phyloP scores from a whole-genome alignment of 2,888 invertebrate genomes.

The Cheiracanthium punctorium region DNA sequence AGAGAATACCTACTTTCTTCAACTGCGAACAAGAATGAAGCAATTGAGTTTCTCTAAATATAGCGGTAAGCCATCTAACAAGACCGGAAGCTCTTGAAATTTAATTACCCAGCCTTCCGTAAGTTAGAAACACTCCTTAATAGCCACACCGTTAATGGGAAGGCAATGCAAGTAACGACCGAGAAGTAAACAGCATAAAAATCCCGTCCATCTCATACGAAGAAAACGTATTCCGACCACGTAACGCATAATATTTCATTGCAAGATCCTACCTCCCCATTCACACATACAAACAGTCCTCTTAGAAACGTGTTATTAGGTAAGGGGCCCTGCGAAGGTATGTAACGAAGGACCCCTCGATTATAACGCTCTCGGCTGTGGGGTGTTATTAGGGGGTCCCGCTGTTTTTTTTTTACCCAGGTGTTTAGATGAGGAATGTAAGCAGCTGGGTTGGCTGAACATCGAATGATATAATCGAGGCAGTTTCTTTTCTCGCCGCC shows the following conservation, averaged over 20 bases:
- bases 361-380: conserved; percentile 32
- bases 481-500: not conserved
- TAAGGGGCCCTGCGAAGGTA: not conserved
- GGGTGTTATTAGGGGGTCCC: not conserved
- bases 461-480: not conserved
- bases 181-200: not conserved
- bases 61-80: too few relatives aligned
- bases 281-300: conserved; percentile 26
- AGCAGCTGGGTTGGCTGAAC: not conserved
- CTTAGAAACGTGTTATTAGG: conserved; percentile 35
- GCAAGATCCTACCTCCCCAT: not conserved
- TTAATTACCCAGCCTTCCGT: conserved; percentile 1
- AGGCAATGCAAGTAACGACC: not conserved
- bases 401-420: conserved; percentile 31
- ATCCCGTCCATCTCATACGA: too few relatives aligned
- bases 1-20: too few relatives aligned
- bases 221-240: not conserved
- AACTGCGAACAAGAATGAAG: too few relatives aligned
- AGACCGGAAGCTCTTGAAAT: conserved; percentile 10
- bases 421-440: conserved; percentile 37
- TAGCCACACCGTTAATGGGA: not conserved
- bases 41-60: too few relatives aligned
- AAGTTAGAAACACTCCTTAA: not conserved
- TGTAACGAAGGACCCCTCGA: conserved; percentile 10
- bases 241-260: not conserved